Evolutionary conservation across 2,888 invertebrate species (phyloP).

Genomic region (Erebia aethiops): DNA sequence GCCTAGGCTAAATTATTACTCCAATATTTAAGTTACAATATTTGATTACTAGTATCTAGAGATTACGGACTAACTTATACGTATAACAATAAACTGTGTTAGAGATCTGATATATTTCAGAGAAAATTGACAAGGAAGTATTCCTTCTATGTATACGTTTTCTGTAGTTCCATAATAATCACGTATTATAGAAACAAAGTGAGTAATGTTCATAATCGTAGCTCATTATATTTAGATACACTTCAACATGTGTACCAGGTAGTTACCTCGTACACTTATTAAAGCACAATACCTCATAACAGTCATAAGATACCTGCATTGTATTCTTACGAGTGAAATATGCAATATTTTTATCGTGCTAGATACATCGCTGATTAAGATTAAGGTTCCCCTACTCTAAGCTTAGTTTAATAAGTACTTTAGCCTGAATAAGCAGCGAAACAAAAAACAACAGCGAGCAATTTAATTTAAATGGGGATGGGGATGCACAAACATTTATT

Average conservation of each 20-base stretch:
- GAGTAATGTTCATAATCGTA: constrained; percentile 37
- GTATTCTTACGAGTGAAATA: constrained; percentile 30
- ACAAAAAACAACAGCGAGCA: neutral
- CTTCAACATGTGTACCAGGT: constrained; percentile 34
- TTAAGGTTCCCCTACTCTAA: constrained; percentile 20
- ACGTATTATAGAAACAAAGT: constrained; percentile 9
- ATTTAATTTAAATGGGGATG: neutral
- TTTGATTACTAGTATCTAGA: too few relatives aligned
- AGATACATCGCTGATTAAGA: constrained; percentile 25
- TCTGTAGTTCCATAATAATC: too few relatives aligned
- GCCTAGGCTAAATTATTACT: too few relatives aligned
- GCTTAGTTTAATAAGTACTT: constrained; percentile 22
- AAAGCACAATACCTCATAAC: constrained; percentile 39
- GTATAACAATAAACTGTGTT: too few relatives aligned
- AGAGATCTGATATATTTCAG: too few relatives aligned
- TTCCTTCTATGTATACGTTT: too few relatives aligned
- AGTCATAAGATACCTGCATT: constrained; percentile 24
- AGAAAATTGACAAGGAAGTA: too few relatives aligned
- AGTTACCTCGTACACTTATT: constrained; percentile 29
- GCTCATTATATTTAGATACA: constrained; percentile 43
- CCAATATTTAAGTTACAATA: too few relatives aligned
- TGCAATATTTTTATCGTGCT: constrained; percentile 38
- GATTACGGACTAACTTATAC: too few relatives aligned
- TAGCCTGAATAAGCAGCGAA: neutral
- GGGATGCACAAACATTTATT: neutral